phyloP scores from a whole-genome alignment of 2,888 invertebrate species.

The Lasioglossum villosulum region DNA sequence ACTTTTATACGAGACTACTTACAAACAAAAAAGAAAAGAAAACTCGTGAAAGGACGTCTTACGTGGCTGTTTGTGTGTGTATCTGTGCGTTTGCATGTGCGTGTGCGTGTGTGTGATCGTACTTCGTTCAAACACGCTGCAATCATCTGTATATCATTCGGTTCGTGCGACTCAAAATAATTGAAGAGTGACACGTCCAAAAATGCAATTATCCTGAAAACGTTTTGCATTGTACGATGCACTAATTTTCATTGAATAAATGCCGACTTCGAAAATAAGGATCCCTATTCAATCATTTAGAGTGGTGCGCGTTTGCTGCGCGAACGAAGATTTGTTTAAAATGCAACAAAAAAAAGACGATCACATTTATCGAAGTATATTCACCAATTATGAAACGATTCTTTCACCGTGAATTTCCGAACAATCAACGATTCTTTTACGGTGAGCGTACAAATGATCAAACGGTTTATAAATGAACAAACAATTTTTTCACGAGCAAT shows the following conservation, averaged over 20 bases:
- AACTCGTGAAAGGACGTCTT: constrained; percentile 56
- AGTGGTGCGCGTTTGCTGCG: not conserved
- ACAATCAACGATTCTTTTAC: not conserved
- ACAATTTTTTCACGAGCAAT: not conserved
- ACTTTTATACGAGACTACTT: constrained; percentile 45
- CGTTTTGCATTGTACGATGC: not conserved
- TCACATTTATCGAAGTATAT: not conserved
- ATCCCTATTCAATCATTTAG: not conserved
- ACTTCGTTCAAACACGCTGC: not conserved
- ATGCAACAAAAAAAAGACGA: not conserved
- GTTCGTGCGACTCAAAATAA: not conserved
- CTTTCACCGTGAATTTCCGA: not conserved
- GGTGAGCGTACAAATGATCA: not conserved
- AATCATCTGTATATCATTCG: constrained; percentile 10
- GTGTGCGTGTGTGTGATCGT: not conserved
- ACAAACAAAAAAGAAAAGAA: constrained; percentile 30
- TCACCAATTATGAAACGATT: not conserved
- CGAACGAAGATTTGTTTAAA: not conserved
- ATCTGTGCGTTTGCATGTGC: not conserved
- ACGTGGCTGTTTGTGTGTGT: not conserved
- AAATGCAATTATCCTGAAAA: not conserved
- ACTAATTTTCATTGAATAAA: not conserved
- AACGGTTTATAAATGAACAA: constrained; percentile 13
- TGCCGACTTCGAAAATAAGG: not conserved
- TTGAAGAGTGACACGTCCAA: not conserved